Percentiles rank a stretch among this genome's conserved stretches.
Evolutionary conservation across 2,797 vertebrate genomes (phyloP).

Genomic region (Acanthornis magna): DNA sequence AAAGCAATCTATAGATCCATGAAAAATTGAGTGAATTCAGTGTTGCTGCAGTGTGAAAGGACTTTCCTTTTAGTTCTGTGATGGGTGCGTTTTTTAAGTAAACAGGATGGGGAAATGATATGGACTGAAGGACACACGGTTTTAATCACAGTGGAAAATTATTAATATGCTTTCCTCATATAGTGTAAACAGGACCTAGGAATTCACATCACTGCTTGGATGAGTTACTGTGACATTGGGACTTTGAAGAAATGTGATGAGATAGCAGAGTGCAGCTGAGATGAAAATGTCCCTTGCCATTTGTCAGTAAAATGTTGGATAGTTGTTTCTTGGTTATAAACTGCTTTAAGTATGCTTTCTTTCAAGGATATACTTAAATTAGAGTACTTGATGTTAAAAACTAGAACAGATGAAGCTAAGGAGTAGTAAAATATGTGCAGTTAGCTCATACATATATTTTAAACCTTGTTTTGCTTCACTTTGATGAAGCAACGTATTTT

Average conservation of each 20-base stretch:
- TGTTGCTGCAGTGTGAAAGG: not conserved
- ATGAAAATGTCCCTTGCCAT: not conserved
- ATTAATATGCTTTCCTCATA: not conserved
- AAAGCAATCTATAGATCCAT: not conserved
- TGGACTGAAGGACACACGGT: not conserved
- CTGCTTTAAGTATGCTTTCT: not conserved
- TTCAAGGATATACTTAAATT: not conserved
- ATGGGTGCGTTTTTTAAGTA: not conserved
- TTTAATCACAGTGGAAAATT: slow-evolving; percentile 20
- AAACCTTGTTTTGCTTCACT: not conserved
- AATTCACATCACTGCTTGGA: not conserved
- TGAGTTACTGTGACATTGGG: not conserved
- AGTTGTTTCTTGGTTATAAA: not conserved
- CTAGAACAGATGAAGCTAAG: not conserved
- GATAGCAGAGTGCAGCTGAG: not conserved
- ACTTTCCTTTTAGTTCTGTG: not conserved
- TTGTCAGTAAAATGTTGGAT: not conserved
- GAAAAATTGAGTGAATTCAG: not conserved
- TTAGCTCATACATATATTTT: not conserved
- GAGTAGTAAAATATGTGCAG: not conserved
- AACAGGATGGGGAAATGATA: slow-evolving; percentile 11
- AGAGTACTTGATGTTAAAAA: not conserved
- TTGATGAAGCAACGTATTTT: not conserved
- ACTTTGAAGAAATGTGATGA: not conserved
- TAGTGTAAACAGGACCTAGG: not conserved